Evolutionary conservation across 2,113 vertebrate genomes (phyloP), one percentile per base, ranked within the genome.

Genomic region (Gasterosteus aculeatus): DNA sequence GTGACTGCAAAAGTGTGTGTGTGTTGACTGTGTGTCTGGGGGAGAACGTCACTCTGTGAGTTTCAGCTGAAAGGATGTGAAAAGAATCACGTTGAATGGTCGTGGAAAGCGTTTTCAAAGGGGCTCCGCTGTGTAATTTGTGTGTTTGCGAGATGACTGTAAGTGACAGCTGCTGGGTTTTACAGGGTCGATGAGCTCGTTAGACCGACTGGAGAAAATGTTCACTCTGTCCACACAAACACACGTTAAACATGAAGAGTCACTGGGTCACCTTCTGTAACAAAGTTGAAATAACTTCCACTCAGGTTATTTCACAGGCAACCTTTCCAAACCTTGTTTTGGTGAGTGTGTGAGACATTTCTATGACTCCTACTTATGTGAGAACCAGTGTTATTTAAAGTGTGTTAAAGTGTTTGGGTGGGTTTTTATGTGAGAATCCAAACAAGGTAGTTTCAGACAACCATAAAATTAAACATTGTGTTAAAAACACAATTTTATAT

Each of bases 161-260:
- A 72, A 82, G 73, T 73, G 82, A 73, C 82, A 85, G 82, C 75
- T 77, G 69, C 78, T 63, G 39, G 53, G 83, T 65, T 69, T 19
- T 39, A 33, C 62, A 41, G 35, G 35, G 35, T 83, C 82, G 81
- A 80, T 39, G 64, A 81, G 80, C 80, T 87, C 75, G 74, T 80
- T 83, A 75, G 66, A 67, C 46, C 65, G 77, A 73, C 67, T 35
- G 9, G 41, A 69, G 65, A 72, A 79, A 83, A 87, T 79, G 38
- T 59, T 73, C 59, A 44, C 56, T 64, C 18, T 12, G 33, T 12
- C 8, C 41, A 22, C 63, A 63, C 60, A 56, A 16, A 26, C n/a
- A 60, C 57, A 69, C 53, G n/a, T 26, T 46, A 19, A 19, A 19
- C n/a, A 49, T 18, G 31, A 18, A 77, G 10, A 49, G 8, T n/a